Base-by-base conservation (phyloP, 2,797 vertebrate genomes). In the Pangasius krempfi region DNA sequence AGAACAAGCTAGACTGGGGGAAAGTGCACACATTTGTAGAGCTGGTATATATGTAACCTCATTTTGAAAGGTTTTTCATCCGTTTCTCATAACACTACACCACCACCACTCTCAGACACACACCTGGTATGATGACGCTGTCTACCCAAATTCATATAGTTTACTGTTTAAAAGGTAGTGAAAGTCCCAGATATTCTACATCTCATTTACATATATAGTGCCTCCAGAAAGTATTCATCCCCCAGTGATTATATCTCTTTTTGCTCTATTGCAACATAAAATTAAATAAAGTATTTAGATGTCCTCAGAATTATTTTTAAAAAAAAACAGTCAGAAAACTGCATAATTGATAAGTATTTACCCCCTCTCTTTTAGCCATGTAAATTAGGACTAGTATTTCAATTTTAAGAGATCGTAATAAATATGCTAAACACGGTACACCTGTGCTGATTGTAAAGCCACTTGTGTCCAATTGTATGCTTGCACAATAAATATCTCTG, bases 111-210 rank as follows among this genome's bases (percentile, higher is more conserved):
- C 18, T 30, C 37, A 58, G 10, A 76, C 54, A 54, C 60, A 70
- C 83, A 85, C 20, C 76, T 86, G 82, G 44, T 84, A 64, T 37
- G 70, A 76, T 47, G 47, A 44, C 22, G 14, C 52, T 60, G 52
- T 81, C 33, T 60, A 25, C 72, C 14, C 58, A 62, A 60, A 62
- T 47, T 25, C n/a, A 64, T 47, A 84, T 73, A 27, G 1, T 83
- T 72, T 82, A 40, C 33, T 56, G 27, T 37, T 37, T 47, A 62
- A 72, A 6, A 82, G 27, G 54, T 78, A 40, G 13, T 75, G 47
- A 76, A n/a, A 27, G 81, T 64, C 56, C 12, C 30, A 84, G 14
- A 84, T 54, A 64, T 76, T 75, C 18, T 33, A 12, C 54, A 58
- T 52, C 44, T 20, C 25, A 40, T 58, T 75, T 18, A 18, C 47